Conservation (phyloP, 92 coral and sea anemone genomes). For the Siderastrea siderea region DNA sequence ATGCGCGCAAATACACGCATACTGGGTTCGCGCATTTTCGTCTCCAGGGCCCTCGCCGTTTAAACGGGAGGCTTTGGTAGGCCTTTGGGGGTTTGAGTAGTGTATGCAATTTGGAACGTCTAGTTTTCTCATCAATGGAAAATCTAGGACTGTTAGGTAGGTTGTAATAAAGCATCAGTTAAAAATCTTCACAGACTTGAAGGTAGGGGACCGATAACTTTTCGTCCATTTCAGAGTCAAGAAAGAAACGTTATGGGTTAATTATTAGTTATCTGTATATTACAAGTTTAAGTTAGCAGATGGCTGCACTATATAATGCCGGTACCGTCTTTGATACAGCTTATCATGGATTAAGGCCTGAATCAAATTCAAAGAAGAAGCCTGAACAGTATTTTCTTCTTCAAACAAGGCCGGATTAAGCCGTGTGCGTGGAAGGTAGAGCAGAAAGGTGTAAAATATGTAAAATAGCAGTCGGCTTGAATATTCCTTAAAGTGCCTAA, state of each 20-base stretch:
- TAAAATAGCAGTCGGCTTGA: too few relatives aligned
- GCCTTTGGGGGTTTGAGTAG: not conserved
- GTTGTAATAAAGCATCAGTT: not conserved
- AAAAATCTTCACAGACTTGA: not conserved
- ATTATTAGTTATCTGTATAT: not conserved
- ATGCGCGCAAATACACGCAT: not conserved
- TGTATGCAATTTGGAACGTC: not conserved
- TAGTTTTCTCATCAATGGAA: not conserved
- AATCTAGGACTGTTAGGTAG: conserved; percentile 33
- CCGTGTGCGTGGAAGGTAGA: too few relatives aligned
- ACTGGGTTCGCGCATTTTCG: not conserved
- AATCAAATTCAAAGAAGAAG: too few relatives aligned
- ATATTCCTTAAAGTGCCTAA: too few relatives aligned
- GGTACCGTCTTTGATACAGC: too few relatives aligned
- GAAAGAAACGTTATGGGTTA: too few relatives aligned
- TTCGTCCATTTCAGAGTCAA: too few relatives aligned
- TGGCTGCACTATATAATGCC: not conserved
- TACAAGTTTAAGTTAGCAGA: not conserved
- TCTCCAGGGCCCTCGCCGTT: not conserved
- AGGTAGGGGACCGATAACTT: not conserved
- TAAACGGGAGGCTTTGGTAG: not conserved
- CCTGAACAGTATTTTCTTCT: too few relatives aligned
- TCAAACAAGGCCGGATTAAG: too few relatives aligned
- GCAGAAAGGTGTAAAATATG: too few relatives aligned
- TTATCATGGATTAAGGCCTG: too few relatives aligned